Percentiles rank a stretch among this genome's conserved stretches.
These are phyloP conservation scores for Megalonaias nervosa DNA, from an alignment of 1,140 invertebrate species.

Conservation along the genomic window DNA sequence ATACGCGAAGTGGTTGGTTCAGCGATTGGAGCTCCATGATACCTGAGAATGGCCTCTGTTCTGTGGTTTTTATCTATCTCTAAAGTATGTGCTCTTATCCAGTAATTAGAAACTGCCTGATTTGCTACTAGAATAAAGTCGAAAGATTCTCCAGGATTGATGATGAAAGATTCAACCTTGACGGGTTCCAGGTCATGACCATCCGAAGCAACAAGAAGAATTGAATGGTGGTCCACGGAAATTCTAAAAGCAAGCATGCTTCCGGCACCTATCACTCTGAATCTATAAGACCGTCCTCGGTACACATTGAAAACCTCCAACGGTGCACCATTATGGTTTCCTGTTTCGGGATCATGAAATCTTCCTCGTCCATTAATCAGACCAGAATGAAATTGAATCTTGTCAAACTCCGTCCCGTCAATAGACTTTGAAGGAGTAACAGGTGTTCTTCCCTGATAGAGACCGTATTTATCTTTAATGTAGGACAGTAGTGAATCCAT, in stretches of 20 bases:
- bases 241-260: slow-evolving; percentile 69
- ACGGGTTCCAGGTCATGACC: slow-evolving; percentile 84
- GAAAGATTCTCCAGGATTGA: slow-evolving; percentile 82
- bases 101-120: slow-evolving; percentile 82
- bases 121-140: slow-evolving; percentile 88
- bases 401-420: slow-evolving; percentile 42
- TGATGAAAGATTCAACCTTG: slow-evolving; percentile 68
- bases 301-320: slow-evolving; percentile 50
- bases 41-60: slow-evolving; percentile 81
- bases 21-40: slow-evolving; percentile 76
- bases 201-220: slow-evolving; percentile 85
- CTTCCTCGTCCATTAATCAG: slow-evolving; percentile 65
- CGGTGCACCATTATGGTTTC: slow-evolving; percentile 53
- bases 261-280: slow-evolving; percentile 59
- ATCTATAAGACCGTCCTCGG: slow-evolving; percentile 44
- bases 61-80: slow-evolving; percentile 34
- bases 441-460: slow-evolving; percentile 37
- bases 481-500: slow-evolving; percentile 46
- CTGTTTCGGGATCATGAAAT: slow-evolving; percentile 35
- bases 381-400: slow-evolving; percentile 50
- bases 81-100: slow-evolving; percentile 80
- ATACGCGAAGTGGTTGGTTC: slow-evolving; percentile 74
- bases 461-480: slow-evolving; percentile 47
- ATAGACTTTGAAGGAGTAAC: slow-evolving; percentile 23
- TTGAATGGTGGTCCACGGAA: slow-evolving; percentile 87